Base-by-base conservation (phyloP, 2,888 invertebrate species). In the Nineta flava region DNA sequence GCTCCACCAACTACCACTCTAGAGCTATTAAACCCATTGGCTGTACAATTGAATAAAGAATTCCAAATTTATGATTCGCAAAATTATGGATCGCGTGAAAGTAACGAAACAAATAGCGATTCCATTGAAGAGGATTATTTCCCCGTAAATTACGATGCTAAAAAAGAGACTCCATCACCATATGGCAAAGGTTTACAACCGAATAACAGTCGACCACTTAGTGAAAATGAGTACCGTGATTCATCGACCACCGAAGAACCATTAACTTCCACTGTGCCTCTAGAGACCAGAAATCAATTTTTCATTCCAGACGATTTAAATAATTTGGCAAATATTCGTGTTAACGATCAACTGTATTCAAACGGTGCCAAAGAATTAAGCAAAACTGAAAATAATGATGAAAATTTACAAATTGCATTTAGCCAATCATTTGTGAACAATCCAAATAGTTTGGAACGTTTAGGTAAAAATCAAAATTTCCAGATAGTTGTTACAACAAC, bases 401-500 rank as follows among this genome's bases (percentile, higher is more conserved):
- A 80, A 59, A 75, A 78, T 60, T 62, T 83, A 40, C 79, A 81
- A 65, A 72, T 77, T 53, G 79, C 81, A 19, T 81, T 82, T 54
- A 80, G 79, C 43, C 81, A 82, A 59, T 81, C 81, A 0, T 81
- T 82, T 56, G 68, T 80, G 17, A 71, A 76, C 2, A 75, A 77
- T 31, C 73, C 74, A 56, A 73, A 74, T 50, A 70, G 65, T 52
- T 53, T 69, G 17, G 49, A 59, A 56, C 62, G 71, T 17, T 19
- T 10, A 35, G 48, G 17, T 43, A 46, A 34, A 50, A 50, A 40
- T 1, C 3, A 49, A 9, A 41, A 49, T 4, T 48, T 49, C 15
- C 16, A 34, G 19, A 52, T 54, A 32, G 43, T 49, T 42, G 53
- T 53, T 26, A 48, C 54, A 43, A 55, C 56, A 40, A 52, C 26